These are phyloP conservation scores for Falco peregrinus DNA, from an alignment of 2,797 vertebrate genomes.

Conservation along the genomic window DNA sequence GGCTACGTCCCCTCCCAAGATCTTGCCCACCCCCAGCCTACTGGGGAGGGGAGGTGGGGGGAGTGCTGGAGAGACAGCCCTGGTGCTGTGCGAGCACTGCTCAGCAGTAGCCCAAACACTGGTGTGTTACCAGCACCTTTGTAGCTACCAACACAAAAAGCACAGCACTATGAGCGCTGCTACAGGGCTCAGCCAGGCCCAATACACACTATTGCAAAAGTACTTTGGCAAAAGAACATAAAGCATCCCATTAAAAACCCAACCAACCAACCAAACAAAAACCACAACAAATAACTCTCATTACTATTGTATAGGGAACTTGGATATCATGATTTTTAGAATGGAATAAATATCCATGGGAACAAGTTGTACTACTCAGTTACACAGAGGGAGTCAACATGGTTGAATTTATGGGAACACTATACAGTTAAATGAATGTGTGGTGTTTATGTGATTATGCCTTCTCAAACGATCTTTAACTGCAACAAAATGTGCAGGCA, in stretches of 20 bases:
- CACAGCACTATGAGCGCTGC: too few species aligned
- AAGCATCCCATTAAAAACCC: not conserved
- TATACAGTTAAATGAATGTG: not conserved
- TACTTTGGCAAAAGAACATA: not conserved
- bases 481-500: not conserved
- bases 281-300: not conserved
- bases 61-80: too few species aligned
- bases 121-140: too few species aligned
- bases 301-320: not conserved
- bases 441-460: not conserved
- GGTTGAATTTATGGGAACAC: not conserved
- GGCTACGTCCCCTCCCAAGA: too few species aligned
- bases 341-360: not conserved
- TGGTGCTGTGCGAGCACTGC: too few species aligned
- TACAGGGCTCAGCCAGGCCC: too few species aligned
- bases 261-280: too few species aligned
- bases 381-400: not conserved
- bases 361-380: not conserved
- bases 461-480: not conserved
- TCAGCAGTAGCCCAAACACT: too few species aligned
- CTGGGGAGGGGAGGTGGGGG: too few species aligned
- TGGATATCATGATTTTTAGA: not conserved
- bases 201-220: not conserved
- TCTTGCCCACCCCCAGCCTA: too few species aligned
- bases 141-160: too few species aligned